Conservation (phyloP, 1,140 invertebrate species). For the Heliconius congener region DNA sequence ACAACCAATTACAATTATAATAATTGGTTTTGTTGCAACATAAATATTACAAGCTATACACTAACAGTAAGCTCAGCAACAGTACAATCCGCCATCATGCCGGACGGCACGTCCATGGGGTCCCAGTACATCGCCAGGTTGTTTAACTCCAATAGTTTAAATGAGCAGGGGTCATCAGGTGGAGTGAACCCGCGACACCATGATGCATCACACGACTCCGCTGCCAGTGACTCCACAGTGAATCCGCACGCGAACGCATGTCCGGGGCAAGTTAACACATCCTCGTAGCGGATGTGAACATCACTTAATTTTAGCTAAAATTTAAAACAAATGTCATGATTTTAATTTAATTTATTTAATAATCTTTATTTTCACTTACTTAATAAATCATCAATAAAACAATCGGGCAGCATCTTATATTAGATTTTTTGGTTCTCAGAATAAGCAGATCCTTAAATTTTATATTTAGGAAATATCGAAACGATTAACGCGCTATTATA, state of each 20-base stretch:
- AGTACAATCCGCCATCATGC: slow-evolving; percentile 86
- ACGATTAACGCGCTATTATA: too few relatives aligned
- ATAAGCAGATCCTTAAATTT: too few relatives aligned
- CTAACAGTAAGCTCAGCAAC: slow-evolving; percentile 84
- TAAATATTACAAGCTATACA: neutral
- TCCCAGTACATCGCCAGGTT: slow-evolving; percentile 96
- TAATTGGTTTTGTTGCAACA: too few relatives aligned
- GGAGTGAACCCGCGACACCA: slow-evolving; percentile 92
- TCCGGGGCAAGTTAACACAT: slow-evolving; percentile 87
- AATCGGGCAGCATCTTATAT: too few relatives aligned
- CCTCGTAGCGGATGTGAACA: slow-evolving; percentile 98
- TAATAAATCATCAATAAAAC: neutral
- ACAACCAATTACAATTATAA: too few relatives aligned
- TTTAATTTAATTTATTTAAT: too few relatives aligned
- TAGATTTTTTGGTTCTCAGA: too few relatives aligned
- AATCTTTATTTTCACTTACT: neutral
- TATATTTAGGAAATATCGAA: too few relatives aligned
- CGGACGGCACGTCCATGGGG: slow-evolving; percentile 83
- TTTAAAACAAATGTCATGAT: neutral
- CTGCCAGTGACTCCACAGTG: slow-evolving; percentile 90
- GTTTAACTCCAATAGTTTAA: slow-evolving; percentile 94
- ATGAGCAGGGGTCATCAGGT: slow-evolving; percentile 85
- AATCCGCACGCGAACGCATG: slow-evolving; percentile 92
- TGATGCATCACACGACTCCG: slow-evolving; percentile 95
- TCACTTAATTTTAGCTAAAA: slow-evolving; percentile 93